Evolutionary conservation across 2,797 vertebrate species (phyloP), one percentile per base, ranked within the genome.

Genomic region (Xiphophorus birchmanni): DNA sequence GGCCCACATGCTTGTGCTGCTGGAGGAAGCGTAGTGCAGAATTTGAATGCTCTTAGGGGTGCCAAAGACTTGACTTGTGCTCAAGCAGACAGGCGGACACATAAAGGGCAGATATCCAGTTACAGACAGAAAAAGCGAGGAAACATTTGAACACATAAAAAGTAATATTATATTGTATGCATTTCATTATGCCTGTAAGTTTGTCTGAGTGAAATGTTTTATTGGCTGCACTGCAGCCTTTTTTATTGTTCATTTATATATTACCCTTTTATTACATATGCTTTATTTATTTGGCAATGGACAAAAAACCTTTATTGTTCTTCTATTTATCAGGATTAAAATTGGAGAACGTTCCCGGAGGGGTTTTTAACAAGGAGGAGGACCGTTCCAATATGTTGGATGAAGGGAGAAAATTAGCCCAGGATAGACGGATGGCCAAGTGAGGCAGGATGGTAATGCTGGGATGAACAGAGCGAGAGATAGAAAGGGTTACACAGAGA

Each of bases 391-490:
- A 91, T 91, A 85, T 86, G 85, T 88, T 86, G 85, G 75, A 88
- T 75, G 79, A 81, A 80, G 81, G 75, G 82, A 82, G 79, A 56
- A 90, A 93, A 93, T 90, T 86, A 95, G 90, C 88, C 86, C 87
- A 86, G 88, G 90, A 93, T 90, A 90, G 92, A 94, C 89, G 87
- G 88, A 93, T 87, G 89, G 91, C 92, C 94, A 93, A 92, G 89
- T 81, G 86, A 94, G 93, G 93, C 89, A 90, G 90, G 91, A 93
- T 94, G 94, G 91, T 88, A 94, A 94, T 88, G 93, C 88, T 89
- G 92, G 87, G 90, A 91, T 93, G 95, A 94, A 91, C 93, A 92
- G 91, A 92, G 91, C 89, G 91, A 88, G 89, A 90, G 92, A 93
- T 87, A 86, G 90, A 90, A 90, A 90, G 91, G 92, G 90, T 90